These are phyloP conservation scores for Mirza zaza DNA, from an alignment of 2,113 vertebrate species.

Conservation along the genomic window DNA sequence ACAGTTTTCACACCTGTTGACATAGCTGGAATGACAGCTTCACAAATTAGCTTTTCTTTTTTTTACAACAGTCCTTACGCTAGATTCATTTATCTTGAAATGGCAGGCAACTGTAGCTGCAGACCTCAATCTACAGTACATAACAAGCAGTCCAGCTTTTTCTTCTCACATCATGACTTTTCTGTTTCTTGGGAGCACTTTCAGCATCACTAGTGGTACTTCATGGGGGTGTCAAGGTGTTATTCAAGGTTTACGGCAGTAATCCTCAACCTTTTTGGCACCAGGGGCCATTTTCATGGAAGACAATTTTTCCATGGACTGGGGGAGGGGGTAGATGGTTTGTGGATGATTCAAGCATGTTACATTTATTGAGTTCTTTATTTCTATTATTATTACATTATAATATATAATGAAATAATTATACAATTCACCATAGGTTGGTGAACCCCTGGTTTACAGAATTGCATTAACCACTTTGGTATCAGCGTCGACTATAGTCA, in stretches of 20 bases:
- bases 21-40: not conserved
- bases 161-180: not conserved
- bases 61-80: not conserved
- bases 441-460: no score
- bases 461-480: not conserved
- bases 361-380: no score
- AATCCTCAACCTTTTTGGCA: no score
- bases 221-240: not conserved
- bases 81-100: not conserved
- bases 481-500: no score
- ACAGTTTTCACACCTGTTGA: no score
- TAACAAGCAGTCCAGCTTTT: not conserved
- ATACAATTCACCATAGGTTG: no score
- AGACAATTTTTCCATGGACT: no score
- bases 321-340: no score
- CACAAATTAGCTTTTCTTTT: not conserved
- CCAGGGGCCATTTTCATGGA: no score
- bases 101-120: not conserved
- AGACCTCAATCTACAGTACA: not conserved
- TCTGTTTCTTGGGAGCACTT: not conserved
- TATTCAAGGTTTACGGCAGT: not conserved
- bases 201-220: not conserved
- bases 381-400: no score
- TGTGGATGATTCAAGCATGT: no score
- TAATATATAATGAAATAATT: no score